These are phyloP conservation scores for Felis chaus DNA, from an alignment of 2,113 vertebrate genomes.

Conservation along the genomic window DNA sequence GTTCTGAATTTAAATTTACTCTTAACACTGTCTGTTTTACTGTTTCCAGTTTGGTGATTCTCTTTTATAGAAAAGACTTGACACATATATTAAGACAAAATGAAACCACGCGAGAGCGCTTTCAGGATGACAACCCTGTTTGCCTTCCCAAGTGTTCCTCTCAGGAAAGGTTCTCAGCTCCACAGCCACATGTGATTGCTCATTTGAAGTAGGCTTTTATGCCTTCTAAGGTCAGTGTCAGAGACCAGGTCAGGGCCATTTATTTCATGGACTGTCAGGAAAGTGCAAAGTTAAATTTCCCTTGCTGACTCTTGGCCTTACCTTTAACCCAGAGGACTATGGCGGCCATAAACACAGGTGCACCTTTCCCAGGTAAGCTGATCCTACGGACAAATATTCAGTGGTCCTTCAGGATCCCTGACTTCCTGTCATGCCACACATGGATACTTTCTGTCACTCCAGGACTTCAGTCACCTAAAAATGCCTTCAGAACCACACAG, in stretches of 20 bases:
- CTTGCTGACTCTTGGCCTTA: not conserved
- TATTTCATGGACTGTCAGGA: conserved; percentile 1
- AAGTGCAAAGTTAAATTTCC: not conserved
- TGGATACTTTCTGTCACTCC: not conserved
- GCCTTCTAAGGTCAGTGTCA: not conserved
- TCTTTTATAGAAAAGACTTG: not conserved
- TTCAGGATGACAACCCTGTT: not conserved
- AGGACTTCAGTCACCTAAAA: not conserved
- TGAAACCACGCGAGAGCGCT: not conserved
- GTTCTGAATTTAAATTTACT: conserved; percentile 42
- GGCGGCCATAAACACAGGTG: not conserved
- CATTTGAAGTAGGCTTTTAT: not conserved
- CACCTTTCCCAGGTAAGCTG: not conserved
- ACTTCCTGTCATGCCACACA: not conserved
- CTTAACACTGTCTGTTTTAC: not conserved
- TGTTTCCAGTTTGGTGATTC: not conserved
- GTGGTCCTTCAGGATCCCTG: not conserved
- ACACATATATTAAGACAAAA: not conserved
- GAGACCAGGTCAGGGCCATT: not conserved
- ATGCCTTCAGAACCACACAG: not conserved
- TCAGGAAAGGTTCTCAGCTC: not conserved
- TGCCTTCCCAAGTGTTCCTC: not conserved
- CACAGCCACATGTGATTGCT: not conserved
- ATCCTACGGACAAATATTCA: not conserved
- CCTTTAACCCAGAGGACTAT: not conserved